Evolutionary conservation across 2,113 vertebrate species (phyloP), one percentile per base, ranked within the genome.

Genomic region (Cepphus grylle): DNA sequence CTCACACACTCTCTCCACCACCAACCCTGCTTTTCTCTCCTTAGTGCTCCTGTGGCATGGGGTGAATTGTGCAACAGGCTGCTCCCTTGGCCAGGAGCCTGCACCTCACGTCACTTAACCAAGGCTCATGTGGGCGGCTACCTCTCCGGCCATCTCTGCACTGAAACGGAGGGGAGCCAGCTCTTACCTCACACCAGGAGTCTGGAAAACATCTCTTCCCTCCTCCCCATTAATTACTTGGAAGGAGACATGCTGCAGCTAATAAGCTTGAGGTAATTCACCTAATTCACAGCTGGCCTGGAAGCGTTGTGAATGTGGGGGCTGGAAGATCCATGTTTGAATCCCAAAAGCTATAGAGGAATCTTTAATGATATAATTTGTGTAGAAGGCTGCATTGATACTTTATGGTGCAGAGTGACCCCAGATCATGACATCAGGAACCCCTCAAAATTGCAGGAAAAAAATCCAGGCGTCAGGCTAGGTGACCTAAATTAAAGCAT

Each of bases 241-340:
- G 83, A 93, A 86, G 58, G 38, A 81, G 86, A 96, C 8, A 8
- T 69, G 36, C 67, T 91, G 52, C 71, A 94, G 49, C 93, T 83
- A 55, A 92, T 84, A 88, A 91, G 53, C 34, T 91, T 93, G 94
- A 94, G 52, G 91, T 95, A 96, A 97, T 97, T 71, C 52, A 65
- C 81, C 88, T 90, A 93, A 91, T 93, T 89, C 77, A 23, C 47
- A 78, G 42, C 72, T 72, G 42, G 47, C 66, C 65, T 47, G 42
- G 13, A 91, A n/a, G 13, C 1, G 2, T 9, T 34, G 12, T 36
- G 21, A 62, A n/a, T 67, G 11, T 55, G 34, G 55, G 77, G 58
- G 49, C 8, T 83, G 62, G 26, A 88, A 86, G 12, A 86, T 85
- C 34, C 5, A 4, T 76, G 40, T 94, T 81, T 73, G 66, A 67